Percentiles rank a stretch among this genome's conserved stretches.
These are phyloP conservation scores for Stenurella melanura DNA, from an alignment of 2,888 invertebrate species.

Conservation along the genomic window DNA sequence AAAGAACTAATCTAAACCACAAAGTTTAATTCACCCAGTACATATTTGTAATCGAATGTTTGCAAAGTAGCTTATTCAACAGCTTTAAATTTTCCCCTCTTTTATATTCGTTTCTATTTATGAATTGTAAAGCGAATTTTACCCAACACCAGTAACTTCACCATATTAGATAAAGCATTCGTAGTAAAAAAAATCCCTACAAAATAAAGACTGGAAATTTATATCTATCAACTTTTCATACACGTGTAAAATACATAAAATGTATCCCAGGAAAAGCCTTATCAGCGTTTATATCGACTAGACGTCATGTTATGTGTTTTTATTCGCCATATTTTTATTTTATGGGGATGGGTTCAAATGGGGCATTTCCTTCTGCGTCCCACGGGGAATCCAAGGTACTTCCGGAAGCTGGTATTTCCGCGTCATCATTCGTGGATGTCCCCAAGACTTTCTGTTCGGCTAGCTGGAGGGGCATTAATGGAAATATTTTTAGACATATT, in stretches of 20 bases:
- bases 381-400: slow-evolving; percentile 59
- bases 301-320: slow-evolving; percentile 64
- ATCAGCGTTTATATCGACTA: slow-evolving; percentile 63
- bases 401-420: slow-evolving; percentile 51
- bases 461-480: slow-evolving; percentile 49
- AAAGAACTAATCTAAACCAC: too few species aligned
- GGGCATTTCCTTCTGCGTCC: slow-evolving; percentile 59
- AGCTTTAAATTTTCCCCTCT: background rate
- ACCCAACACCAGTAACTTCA: background rate
- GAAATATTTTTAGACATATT: slow-evolving; percentile 42
- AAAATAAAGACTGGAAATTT: slow-evolving; percentile 29
- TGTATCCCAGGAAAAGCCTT: slow-evolving; percentile 61
- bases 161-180: background rate
- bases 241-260: slow-evolving; percentile 63
- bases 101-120: background rate
- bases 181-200: background rate
- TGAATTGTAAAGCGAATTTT: too few species aligned
- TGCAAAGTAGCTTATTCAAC: too few species aligned
- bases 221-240: slow-evolving; percentile 44
- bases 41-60: too few species aligned
- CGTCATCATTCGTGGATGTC: slow-evolving; percentile 51
- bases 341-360: slow-evolving; percentile 62
- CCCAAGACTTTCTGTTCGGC: slow-evolving; percentile 49
- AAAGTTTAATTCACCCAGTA: too few species aligned
- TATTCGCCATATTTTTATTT: slow-evolving; percentile 65